phyloP scores from a whole-genome alignment of 37 sponge, comb jelly and placozoan genomes.

The Eunapius fragilis region DNA sequence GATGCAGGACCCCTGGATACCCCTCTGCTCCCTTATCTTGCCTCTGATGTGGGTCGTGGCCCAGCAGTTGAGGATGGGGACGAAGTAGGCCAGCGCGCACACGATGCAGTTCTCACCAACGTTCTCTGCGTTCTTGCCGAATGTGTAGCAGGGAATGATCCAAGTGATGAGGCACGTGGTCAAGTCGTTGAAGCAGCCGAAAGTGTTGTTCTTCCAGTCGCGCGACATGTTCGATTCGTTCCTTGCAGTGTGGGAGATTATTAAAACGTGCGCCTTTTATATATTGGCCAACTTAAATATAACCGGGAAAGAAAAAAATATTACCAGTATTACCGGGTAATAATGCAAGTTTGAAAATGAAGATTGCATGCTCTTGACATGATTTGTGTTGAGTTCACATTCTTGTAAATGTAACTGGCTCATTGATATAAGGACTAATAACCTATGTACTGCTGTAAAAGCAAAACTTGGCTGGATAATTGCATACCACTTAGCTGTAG shows the following conservation, averaged over 20 bases:
- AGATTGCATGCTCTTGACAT: no score
- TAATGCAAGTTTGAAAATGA: no score
- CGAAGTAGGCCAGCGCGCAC: conserved; percentile 60
- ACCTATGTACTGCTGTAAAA: no score
- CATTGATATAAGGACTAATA: no score
- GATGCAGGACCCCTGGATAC: conserved; percentile 70
- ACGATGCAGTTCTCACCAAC: conserved; percentile 70
- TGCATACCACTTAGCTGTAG: no score
- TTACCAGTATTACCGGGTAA: no score
- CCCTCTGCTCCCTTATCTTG: conserved; percentile 78
- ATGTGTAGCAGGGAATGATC: conserved; percentile 69
- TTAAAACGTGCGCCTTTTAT: no score
- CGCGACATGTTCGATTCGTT: conserved; percentile 13
- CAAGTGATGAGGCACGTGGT: conserved; percentile 67
- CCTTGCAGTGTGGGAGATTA: not conserved
- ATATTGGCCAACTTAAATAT: no score
- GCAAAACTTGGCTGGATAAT: no score
- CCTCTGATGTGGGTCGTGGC: conserved; percentile 43
- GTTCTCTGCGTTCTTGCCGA: conserved; percentile 70
- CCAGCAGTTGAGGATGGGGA: conserved; percentile 62
- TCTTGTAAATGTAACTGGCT: no score
- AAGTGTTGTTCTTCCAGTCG: conserved; percentile 63
- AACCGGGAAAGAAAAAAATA: no score
- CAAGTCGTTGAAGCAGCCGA: conserved; percentile 72
- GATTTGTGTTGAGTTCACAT: no score